Evolutionary conservation across 2,888 invertebrate species (phyloP).

Genomic region (Andrena marginata): DNA sequence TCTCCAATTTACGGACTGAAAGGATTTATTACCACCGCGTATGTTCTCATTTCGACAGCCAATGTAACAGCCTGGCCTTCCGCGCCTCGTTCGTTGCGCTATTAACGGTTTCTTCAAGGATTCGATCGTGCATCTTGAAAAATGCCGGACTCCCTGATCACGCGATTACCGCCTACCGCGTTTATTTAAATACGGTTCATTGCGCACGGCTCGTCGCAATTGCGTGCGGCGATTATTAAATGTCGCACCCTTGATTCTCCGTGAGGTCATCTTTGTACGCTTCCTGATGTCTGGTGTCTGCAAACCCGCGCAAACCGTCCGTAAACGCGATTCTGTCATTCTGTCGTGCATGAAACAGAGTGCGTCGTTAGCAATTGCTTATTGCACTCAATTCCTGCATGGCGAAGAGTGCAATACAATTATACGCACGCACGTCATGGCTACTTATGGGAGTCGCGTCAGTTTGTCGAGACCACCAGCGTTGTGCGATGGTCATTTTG

Average conservation of each 20-base stretch:
- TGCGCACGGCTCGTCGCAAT: conserved; percentile 30
- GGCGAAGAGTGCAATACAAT: conserved; percentile 20
- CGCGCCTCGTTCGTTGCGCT: neutral
- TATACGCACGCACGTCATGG: neutral
- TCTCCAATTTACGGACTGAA: neutral
- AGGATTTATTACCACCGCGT: conserved; percentile 20
- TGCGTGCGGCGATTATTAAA: conserved; percentile 39
- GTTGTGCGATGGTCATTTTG: neutral
- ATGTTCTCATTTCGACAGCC: neutral
- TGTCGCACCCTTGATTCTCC: conserved; percentile 55
- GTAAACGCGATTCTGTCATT: conserved; percentile 27
- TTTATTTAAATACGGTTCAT: conserved; percentile 26
- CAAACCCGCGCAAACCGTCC: neutral
- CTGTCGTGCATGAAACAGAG: conserved; percentile 29
- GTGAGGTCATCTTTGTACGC: conserved; percentile 49
- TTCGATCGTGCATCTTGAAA: conserved; percentile 19
- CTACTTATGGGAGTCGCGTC: neutral
- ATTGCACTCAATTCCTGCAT: conserved; percentile 43
- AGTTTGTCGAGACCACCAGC: neutral
- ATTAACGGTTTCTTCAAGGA: conserved; percentile 16
- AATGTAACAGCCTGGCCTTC: neutral
- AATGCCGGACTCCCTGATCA: conserved; percentile 26
- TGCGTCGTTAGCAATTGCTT: conserved; percentile 24
- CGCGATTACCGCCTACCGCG: conserved; percentile 33
- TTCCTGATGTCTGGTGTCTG: conserved; percentile 40